Evolutionary conservation across 2,797 vertebrate genomes (phyloP).

Genomic region (Semotilus atromaculatus): DNA sequence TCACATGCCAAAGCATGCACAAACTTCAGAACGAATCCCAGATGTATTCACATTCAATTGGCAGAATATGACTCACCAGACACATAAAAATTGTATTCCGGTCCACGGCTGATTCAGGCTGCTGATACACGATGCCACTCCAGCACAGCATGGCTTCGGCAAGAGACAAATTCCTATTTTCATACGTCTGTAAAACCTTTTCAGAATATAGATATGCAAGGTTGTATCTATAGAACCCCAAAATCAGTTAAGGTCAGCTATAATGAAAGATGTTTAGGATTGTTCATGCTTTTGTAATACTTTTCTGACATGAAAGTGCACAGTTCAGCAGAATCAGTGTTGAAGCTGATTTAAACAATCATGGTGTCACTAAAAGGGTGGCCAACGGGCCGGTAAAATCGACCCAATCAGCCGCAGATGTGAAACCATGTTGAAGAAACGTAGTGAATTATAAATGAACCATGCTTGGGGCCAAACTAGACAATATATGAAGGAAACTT

Average conservation of each 20-base stretch:
- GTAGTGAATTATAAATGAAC: constrained; percentile 39
- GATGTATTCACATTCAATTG: constrained; percentile 37
- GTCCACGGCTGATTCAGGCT: constrained; percentile 32
- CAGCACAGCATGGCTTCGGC: constrained; percentile 35
- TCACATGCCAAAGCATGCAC: constrained; percentile 35
- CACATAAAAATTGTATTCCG: constrained; percentile 38
- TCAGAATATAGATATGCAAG: background rate
- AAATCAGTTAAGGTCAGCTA: background rate
- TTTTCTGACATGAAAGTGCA: background rate
- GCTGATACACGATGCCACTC: constrained; percentile 32
- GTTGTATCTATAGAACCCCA: background rate
- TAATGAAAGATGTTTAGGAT: background rate
- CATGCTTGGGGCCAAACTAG: background rate
- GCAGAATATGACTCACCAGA: constrained; percentile 41
- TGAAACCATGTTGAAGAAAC: constrained; percentile 20
- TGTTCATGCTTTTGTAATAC: constrained; percentile 1
- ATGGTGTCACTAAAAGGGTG: background rate
- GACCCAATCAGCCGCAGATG: constrained; percentile 4
- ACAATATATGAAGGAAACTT: constrained; percentile 2
- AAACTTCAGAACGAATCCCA: constrained; percentile 29
- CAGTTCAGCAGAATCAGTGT: background rate
- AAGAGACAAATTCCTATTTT: constrained; percentile 22
- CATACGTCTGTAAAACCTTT: background rate
- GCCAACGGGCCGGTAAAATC: background rate
- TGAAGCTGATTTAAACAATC: constrained; percentile 12